Conservation (phyloP, 2,888 invertebrate species). For the Nasonia oneida region DNA sequence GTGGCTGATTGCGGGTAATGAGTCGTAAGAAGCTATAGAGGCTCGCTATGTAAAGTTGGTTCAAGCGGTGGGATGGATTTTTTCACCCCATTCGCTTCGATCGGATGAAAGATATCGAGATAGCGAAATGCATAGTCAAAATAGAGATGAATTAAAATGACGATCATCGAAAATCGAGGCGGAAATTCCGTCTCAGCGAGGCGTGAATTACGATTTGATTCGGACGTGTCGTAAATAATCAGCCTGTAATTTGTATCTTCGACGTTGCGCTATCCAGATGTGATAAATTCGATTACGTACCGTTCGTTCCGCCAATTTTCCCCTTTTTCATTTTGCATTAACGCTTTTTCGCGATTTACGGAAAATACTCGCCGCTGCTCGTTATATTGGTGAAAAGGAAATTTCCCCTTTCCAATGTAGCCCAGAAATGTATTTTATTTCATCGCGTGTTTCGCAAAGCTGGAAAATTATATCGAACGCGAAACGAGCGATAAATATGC, state of each 20-base stretch:
- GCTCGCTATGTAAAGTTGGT: background rate
- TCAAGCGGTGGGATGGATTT: background rate
- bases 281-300: conserved; percentile 20
- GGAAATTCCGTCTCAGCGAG: conserved; percentile 7
- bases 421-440: background rate
- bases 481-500: background rate
- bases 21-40: background rate
- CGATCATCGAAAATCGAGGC: conserved; percentile 6
- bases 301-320: background rate
- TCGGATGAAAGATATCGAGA: background rate
- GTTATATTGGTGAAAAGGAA: background rate
- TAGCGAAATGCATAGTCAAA: background rate
- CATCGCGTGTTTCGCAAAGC: background rate
- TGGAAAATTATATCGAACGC: background rate
- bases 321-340: conserved; percentile 21
- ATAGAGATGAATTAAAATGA: background rate
- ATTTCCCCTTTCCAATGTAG: background rate
- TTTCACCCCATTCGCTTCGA: background rate
- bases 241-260: conserved; percentile 6
- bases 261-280: background rate
- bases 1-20: background rate
- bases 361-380: background rate
- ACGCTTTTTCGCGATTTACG: background rate
- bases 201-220: conserved; percentile 27
- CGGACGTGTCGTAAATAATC: conserved; percentile 4